Conservation (phyloP, 2,888 invertebrate species). For the Macropis europaea region DNA sequence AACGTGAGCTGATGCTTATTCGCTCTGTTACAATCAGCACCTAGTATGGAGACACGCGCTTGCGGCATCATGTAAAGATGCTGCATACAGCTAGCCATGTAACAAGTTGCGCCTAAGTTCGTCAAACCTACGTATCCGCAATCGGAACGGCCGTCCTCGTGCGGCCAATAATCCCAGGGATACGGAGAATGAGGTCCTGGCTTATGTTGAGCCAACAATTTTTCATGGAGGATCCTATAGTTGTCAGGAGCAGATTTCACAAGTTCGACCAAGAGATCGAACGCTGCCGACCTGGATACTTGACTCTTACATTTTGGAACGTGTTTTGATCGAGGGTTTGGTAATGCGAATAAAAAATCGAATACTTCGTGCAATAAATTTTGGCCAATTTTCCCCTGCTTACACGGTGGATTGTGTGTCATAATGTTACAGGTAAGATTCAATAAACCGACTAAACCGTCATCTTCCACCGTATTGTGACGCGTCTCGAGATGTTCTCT, state of each 20-base stretch:
- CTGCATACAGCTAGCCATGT: constrained; percentile 98
- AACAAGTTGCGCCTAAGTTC: constrained; percentile 97
- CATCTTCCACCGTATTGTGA: constrained; percentile 91
- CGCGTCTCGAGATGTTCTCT: constrained; percentile 92
- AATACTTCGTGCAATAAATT: constrained; percentile 87
- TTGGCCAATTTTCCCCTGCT: constrained; percentile 88
- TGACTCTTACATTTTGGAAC: constrained; percentile 97
- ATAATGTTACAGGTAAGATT: constrained; percentile 93
- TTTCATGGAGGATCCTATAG: constrained; percentile 90
- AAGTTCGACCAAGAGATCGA: constrained; percentile 93
- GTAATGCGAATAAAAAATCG: constrained; percentile 93
- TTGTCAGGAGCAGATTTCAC: constrained; percentile 92
- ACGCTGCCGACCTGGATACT: constrained; percentile 93
- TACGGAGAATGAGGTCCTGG: constrained; percentile 91
- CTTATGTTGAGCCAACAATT: constrained; percentile 92
- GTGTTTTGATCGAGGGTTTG: constrained; percentile 91
- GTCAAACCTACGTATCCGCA: constrained; percentile 97
- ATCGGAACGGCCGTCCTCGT: constrained; percentile 95
- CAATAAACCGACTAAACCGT: constrained; percentile 93
- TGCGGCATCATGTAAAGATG: constrained; percentile 99
- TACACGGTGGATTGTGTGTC: constrained; percentile 93
- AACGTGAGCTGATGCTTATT: constrained; percentile 91
- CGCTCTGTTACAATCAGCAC: constrained; percentile 86
- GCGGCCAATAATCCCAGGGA: constrained; percentile 99
- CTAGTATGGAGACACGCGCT: constrained; percentile 91